Percentiles rank a stretch among this genome's conserved stretches.
Conservation (phyloP, 1,140 invertebrate species). For the Daktulosphaira vitifoliae region DNA sequence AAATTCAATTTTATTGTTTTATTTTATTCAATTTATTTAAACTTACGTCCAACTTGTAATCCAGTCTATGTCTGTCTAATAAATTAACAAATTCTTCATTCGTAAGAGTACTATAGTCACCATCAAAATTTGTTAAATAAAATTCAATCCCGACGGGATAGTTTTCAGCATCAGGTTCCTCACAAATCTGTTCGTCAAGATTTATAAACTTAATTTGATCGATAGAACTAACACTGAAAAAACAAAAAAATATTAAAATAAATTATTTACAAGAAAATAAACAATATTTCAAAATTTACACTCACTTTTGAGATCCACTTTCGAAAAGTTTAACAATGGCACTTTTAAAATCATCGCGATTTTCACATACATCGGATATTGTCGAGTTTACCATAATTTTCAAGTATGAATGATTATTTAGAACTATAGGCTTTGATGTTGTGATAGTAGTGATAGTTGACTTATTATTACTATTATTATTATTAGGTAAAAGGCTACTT, state of each 20-base stretch:
- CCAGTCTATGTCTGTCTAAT: neutral
- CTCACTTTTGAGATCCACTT: slow-evolving; percentile 13
- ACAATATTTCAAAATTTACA: neutral
- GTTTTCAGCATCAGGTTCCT: neutral
- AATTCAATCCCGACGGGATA: slow-evolving; percentile 3
- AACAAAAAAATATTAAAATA: neutral
- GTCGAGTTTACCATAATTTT: slow-evolving; percentile 2
- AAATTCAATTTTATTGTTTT: neutral
- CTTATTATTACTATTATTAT: slow-evolving; percentile 17
- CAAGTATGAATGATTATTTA: neutral
- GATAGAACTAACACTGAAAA: neutral
- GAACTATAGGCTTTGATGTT: neutral
- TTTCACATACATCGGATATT: neutral
- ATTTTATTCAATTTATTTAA: neutral
- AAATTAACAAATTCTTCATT: slow-evolving; percentile 23
- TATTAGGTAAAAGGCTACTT: neutral
- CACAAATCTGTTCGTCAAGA: neutral
- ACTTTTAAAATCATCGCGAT: slow-evolving; percentile 4
- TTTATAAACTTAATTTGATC: slow-evolving; percentile 11
- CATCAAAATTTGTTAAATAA: slow-evolving; percentile 1
- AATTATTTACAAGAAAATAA: neutral
- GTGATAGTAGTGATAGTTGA: neutral
- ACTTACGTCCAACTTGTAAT: slow-evolving; percentile 14
- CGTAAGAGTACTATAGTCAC: neutral
- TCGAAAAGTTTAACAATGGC: slow-evolving; percentile 26